phyloP scores from a whole-genome alignment of 1,140 invertebrate genomes.

The Drosophila punjabiensis region DNA sequence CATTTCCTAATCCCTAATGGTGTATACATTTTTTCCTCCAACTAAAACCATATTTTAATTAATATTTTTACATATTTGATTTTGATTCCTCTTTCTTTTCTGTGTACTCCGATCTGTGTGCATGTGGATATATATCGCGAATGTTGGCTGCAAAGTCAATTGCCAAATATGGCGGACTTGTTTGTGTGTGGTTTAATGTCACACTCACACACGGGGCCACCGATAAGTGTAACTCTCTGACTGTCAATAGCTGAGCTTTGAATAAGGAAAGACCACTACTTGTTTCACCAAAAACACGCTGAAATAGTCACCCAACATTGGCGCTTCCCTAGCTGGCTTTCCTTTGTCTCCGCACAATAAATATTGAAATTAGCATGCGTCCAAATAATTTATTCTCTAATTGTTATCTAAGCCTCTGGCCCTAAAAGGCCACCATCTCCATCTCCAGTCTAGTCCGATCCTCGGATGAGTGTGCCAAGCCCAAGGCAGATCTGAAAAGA shows the following conservation, averaged over 20 bases:
- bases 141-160: slow-evolving; percentile 75
- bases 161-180: slow-evolving; percentile 81
- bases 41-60: no score
- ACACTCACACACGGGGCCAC: slow-evolving; percentile 50
- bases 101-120: slow-evolving; percentile 17
- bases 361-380: slow-evolving; percentile 76
- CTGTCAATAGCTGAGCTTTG: slow-evolving; percentile 73
- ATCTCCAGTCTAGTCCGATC: slow-evolving; percentile 22
- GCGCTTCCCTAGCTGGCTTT: slow-evolving; percentile 41
- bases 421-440: slow-evolving; percentile 34
- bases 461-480: slow-evolving; percentile 27
- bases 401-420: slow-evolving; percentile 66
- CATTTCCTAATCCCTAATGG: not conserved
- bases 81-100: not conserved
- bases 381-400: slow-evolving; percentile 73
- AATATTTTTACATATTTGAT: no score
- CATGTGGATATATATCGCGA: slow-evolving; percentile 52
- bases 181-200: slow-evolving; percentile 82
- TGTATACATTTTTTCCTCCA: not conserved
- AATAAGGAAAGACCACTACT: slow-evolving; percentile 82
- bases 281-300: slow-evolving; percentile 75
- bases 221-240: slow-evolving; percentile 73
- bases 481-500: slow-evolving; percentile 20
- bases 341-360: slow-evolving; percentile 47
- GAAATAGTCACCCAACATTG: slow-evolving; percentile 68